Percentiles rank a stretch among this genome's conserved stretches.
Conservation (phyloP, 2,113 vertebrate genomes). For the Chaenogobius annularis region DNA sequence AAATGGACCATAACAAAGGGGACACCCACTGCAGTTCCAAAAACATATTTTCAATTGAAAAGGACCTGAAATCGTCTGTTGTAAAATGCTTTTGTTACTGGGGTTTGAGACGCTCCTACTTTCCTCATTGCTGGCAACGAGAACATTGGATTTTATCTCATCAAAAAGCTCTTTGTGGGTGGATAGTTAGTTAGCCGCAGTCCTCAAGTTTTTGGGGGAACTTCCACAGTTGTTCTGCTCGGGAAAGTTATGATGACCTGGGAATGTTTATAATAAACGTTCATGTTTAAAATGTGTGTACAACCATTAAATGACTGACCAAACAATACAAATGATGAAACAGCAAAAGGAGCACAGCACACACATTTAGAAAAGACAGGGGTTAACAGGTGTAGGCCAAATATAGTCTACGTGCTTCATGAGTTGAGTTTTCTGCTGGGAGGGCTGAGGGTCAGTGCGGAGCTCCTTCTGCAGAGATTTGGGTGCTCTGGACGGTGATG, state of each 20-base stretch:
- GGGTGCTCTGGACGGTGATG: background rate
- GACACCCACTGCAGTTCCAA: background rate
- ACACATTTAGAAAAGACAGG: no score
- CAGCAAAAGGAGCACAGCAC: no score
- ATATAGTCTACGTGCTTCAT: no score
- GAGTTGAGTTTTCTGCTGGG: no score
- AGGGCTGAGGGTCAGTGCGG: background rate
- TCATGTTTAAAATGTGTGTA: no score
- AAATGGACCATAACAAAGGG: background rate
- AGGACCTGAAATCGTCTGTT: background rate
- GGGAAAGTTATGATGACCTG: background rate
- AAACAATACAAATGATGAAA: no score
- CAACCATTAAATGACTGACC: no score
- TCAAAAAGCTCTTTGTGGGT: background rate
- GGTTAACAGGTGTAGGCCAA: no score
- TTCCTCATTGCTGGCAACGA: background rate
- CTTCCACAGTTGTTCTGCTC: no score
- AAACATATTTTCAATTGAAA: background rate
- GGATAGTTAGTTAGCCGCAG: background rate
- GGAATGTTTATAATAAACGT: no score
- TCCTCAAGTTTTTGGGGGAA: background rate
- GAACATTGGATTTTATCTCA: background rate
- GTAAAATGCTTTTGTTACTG: background rate
- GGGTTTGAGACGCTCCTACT: background rate
- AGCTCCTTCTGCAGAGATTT: background rate